Evolutionary conservation across 1,140 invertebrate species (phyloP).

Genomic region (Medauroidea extradentata): DNA sequence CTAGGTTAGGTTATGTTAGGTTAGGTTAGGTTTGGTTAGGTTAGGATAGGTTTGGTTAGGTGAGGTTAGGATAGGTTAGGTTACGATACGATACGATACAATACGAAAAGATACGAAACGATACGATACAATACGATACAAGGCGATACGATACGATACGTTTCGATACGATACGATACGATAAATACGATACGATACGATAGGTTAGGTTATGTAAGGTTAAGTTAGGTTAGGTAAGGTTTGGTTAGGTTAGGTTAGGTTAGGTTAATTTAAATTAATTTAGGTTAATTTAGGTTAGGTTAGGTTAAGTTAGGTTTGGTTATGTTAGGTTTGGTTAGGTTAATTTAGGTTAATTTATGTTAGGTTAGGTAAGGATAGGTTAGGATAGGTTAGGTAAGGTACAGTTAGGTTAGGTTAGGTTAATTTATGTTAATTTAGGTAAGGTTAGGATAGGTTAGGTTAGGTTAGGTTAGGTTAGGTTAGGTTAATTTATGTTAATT

Average conservation of each 20-base stretch:
- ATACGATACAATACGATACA: neutral
- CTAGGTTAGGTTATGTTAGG: too few species aligned
- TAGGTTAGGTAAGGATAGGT: too few species aligned
- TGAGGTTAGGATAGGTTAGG: too few species aligned
- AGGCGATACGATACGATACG: neutral
- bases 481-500: too few species aligned
- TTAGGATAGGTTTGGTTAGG: too few species aligned
- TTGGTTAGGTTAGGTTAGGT: constrained; percentile 26
- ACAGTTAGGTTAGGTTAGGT: constrained; percentile 17
- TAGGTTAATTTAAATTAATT: too few species aligned
- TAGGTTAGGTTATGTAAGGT: constrained; percentile 19
- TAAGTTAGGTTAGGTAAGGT: constrained; percentile 19
- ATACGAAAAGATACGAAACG: neutral
- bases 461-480: constrained; percentile 21
- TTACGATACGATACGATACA: too few species aligned
- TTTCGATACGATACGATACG: neutral
- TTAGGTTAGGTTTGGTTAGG: too few species aligned
- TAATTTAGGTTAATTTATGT: constrained; percentile 26
- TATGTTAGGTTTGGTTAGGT: constrained; percentile 22
- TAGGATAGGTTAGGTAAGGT: too few species aligned
- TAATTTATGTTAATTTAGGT: constrained; percentile 17
- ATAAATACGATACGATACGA: too few species aligned
- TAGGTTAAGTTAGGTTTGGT: constrained; percentile 18
- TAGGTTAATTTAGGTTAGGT: too few species aligned
- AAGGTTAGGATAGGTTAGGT: constrained; percentile 25